Evolutionary conservation across 2,113 vertebrate species (phyloP), one percentile per base, ranked within the genome.

Genomic region (Nerophis ophidion): DNA sequence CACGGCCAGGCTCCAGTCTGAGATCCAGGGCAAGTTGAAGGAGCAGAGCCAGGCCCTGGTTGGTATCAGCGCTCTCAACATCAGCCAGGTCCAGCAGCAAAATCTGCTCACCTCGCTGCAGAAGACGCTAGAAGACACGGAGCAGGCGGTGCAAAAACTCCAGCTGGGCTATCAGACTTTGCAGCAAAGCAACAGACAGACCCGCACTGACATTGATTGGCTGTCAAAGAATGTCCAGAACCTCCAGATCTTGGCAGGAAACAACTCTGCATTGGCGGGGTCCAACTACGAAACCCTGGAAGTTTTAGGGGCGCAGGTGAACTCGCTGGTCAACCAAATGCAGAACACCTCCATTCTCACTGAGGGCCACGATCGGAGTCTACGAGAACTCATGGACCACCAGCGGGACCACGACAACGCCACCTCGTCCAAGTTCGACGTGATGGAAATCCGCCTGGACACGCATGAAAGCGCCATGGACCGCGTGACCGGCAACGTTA

Each of bases 151-250:
- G 71, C 91, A 97, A 83, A 93, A 89, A 80, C 91, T 97, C 64
- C 96, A 93, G 84, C 96, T 92, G n/a, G 94, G 96, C 75, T 98
- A 94, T 80, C 95, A 97, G 81, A 91, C 89, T 71, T 87, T 99
- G 63, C 95, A 98, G 77, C 95, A 98, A 82, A 89, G 91, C 49
- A 89, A 93, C 64, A 84, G 93, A 65, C 95, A 96, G 81, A 92
- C 92, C 26, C 85, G 70, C 52, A 90, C 93, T 7, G 95, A 99
- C 72, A 89, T 91, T 0, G 91, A 94, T 44, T 98, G 95, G 95
- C 86, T 99, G 7, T 96, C 93, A 73, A 95, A 96, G 75, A 98
- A 95, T 77, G 88, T 99, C 6, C 94, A 95, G 77, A 94, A 90
- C 78, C 87, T 99, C 59, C 96, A 97, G 78, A 85, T 82, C 0